A percentile compares a stretch with the other conserved stretches of the same genome.
Conservation (phyloP, 1,140 invertebrate species). For the Tachypleus tridentatus region DNA sequence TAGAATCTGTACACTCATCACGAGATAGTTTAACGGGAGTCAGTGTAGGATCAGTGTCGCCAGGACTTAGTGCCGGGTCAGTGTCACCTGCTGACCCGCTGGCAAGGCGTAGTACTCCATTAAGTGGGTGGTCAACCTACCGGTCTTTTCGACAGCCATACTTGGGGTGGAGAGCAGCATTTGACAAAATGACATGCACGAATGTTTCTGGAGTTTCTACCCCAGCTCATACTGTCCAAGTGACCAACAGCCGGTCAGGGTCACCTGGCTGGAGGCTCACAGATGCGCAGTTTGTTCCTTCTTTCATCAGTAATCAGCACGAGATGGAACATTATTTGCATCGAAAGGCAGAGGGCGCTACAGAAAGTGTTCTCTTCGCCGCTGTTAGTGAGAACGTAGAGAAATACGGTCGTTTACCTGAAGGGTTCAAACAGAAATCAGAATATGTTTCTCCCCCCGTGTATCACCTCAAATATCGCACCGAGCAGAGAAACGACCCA, state of each 20-base stretch:
- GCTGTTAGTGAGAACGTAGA: no score
- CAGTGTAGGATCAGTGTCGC: neutral
- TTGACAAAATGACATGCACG: conserved; percentile 12
- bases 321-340: no score
- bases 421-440: no score
- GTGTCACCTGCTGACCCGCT: conserved; percentile 33
- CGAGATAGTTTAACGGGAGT: conserved; percentile 22
- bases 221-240: conserved; percentile 43
- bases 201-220: conserved; percentile 24
- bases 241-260: conserved; percentile 17
- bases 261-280: conserved; percentile 11
- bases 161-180: conserved; percentile 18
- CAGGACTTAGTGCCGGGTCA: no score
- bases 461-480: no score
- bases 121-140: conserved; percentile 11
- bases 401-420: no score
- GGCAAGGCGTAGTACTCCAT: conserved; percentile 58
- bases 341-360: no score
- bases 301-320: no score
- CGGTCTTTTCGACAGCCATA: conserved; percentile 21
- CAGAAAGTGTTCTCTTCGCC: no score
- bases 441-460: no score
- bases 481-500: no score
- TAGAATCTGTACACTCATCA: conserved; percentile 21
- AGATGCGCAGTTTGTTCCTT: neutral